Evolutionary conservation across 2,888 invertebrate genomes (phyloP).

Genomic region (Malthinus seriepunctatus): DNA sequence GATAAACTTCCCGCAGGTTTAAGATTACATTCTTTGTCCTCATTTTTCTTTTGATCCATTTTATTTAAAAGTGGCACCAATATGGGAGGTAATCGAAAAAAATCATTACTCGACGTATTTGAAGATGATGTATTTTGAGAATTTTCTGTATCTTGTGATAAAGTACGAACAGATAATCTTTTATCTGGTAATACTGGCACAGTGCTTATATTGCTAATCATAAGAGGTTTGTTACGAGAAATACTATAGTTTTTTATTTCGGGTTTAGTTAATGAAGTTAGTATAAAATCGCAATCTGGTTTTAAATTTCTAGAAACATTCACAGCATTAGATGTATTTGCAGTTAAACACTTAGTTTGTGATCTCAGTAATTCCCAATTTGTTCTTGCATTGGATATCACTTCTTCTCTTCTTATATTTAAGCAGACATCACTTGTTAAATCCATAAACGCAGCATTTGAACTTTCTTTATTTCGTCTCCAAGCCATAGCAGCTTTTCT

Average conservation of each 20-base stretch:
- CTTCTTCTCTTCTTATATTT: constrained; percentile 74
- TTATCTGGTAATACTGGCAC: constrained; percentile 57
- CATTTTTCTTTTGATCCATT: constrained; percentile 54
- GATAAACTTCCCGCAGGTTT: constrained; percentile 65
- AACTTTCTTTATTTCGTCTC: constrained; percentile 76
- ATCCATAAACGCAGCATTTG: constrained; percentile 68
- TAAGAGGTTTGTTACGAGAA: constrained; percentile 16
- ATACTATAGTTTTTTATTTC: constrained; percentile 25
- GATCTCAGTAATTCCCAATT: constrained; percentile 82
- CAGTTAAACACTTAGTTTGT: constrained; percentile 61
- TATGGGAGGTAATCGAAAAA: constrained; percentile 70
- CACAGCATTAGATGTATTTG: constrained; percentile 46
- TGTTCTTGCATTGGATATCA: constrained; percentile 83
- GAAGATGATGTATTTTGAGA: constrained; percentile 63
- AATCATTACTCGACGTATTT: constrained; percentile 56
- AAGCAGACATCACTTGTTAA: constrained; percentile 61
- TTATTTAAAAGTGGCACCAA: constrained; percentile 70
- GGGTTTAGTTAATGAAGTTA: constrained; percentile 48
- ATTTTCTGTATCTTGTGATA: constrained; percentile 57
- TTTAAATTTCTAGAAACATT: constrained; percentile 47
- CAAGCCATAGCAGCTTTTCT: constrained; percentile 78
- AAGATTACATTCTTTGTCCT: constrained; percentile 31
- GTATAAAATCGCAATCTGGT: constrained; percentile 52
- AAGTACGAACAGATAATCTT: constrained; percentile 52
- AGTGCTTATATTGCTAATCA: constrained; percentile 31